phyloP scores from a whole-genome alignment of 2,113 vertebrate genomes.

The Plecotus auritus region DNA sequence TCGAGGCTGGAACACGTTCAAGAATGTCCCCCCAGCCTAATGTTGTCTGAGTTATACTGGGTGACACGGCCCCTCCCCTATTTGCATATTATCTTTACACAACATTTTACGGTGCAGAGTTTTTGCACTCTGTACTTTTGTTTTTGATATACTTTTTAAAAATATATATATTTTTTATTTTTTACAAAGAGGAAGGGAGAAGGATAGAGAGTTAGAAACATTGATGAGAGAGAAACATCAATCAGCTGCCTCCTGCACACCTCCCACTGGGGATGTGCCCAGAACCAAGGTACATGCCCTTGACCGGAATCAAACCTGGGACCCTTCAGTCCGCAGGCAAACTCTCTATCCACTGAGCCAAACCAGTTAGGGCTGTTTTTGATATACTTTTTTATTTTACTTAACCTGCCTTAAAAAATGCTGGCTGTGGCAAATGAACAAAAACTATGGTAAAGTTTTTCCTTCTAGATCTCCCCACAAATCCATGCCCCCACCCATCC shows the following conservation, averaged over 20 bases:
- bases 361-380: background rate
- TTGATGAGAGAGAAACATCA: too few relatives aligned
- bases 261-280: too few relatives aligned
- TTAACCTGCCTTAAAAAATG: background rate
- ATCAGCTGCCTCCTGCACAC: too few relatives aligned
- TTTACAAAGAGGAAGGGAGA: too few relatives aligned
- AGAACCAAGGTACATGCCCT: too few relatives aligned
- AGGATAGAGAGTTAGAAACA: too few relatives aligned
- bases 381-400: background rate
- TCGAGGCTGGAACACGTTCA: background rate
- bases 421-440: background rate
- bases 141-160: background rate
- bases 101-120: background rate
- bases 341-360: too few relatives aligned
- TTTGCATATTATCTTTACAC: background rate
- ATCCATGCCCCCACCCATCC: background rate
- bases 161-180: too few relatives aligned
- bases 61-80: background rate
- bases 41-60: fast-evolving
- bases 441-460: background rate
- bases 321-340: too few relatives aligned
- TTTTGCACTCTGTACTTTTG: background rate
- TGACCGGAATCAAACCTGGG: too few relatives aligned
- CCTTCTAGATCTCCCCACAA: background rate
- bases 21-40: background rate